Conservation (phyloP, 2,113 vertebrate genomes). For the Vireo altiloquus region DNA sequence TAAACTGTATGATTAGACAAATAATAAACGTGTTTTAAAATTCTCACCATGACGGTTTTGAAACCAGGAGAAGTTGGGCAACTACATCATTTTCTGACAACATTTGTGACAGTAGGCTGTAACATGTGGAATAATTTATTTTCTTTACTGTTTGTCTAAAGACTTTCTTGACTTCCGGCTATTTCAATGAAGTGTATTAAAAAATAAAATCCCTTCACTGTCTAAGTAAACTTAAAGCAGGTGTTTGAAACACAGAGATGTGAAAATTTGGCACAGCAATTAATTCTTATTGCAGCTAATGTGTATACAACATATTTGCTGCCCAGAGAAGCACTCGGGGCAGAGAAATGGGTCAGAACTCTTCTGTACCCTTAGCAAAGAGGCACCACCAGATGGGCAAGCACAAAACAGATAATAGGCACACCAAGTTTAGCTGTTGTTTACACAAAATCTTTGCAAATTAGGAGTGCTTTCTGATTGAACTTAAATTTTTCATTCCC, state of each 20-base stretch:
- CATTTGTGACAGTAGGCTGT: not conserved
- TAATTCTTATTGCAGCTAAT: conserved; percentile 1
- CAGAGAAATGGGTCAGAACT: not conserved
- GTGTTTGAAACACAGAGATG: not conserved
- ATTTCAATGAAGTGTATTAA: not conserved
- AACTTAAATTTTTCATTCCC: not conserved
- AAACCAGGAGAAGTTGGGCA: not conserved
- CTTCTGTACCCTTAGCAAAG: not conserved
- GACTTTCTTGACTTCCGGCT: not conserved
- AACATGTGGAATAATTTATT: not conserved
- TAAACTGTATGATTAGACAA: not conserved
- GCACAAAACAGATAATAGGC: not conserved
- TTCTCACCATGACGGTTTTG: not conserved
- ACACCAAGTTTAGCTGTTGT: not conserved
- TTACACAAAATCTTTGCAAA: not conserved
- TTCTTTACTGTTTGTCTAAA: not conserved
- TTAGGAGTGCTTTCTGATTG: not conserved
- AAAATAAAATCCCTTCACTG: not conserved
- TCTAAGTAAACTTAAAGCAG: not conserved
- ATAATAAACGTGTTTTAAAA: not conserved
- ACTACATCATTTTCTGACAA: not conserved
- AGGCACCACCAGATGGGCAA: not conserved
- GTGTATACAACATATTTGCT: not conserved
- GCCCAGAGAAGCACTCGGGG: not conserved
- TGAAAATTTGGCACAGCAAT: not conserved